phyloP scores from a whole-genome alignment of 1,140 invertebrate species.

The Drosophila bocqueti region DNA sequence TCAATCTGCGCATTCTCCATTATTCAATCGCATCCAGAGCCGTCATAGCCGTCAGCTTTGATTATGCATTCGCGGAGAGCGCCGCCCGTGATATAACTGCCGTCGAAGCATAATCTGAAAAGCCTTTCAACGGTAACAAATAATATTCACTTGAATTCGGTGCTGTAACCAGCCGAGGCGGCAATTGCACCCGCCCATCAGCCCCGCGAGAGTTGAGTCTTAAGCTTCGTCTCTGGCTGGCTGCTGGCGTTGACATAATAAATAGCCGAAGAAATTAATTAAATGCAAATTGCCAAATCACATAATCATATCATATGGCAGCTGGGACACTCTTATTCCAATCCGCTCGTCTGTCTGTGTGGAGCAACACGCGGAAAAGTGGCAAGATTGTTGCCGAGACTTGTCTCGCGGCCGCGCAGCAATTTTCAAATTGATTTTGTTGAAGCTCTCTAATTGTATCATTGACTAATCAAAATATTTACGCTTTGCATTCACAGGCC shows the following conservation, averaged over 20 bases:
- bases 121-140: slow-evolving; percentile 61
- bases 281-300: slow-evolving; percentile 82
- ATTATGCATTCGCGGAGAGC: slow-evolving; percentile 40
- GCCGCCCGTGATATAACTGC: slow-evolving; percentile 48
- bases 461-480: slow-evolving; percentile 72
- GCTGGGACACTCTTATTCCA: slow-evolving; percentile 35
- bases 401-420: slow-evolving; percentile 7
- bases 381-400: slow-evolving; percentile 9
- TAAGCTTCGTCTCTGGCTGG: slow-evolving; percentile 15
- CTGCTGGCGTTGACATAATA: slow-evolving; percentile 76
- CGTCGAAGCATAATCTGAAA: slow-evolving; percentile 47
- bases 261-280: slow-evolving; percentile 81
- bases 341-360: slow-evolving; percentile 34
- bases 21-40: slow-evolving; percentile 42
- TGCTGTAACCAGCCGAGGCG: slow-evolving; percentile 55
- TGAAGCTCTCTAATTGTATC: slow-evolving; percentile 60
- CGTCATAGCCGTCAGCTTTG: slow-evolving; percentile 39
- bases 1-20: slow-evolving; percentile 27
- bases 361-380: slow-evolving; percentile 72
- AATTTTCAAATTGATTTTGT: slow-evolving; percentile 47
- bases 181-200: slow-evolving; percentile 49
- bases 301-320: slow-evolving; percentile 81
- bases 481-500: slow-evolving; percentile 30
- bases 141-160: slow-evolving; percentile 67
- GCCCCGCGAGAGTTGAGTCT: slow-evolving; percentile 34